These are phyloP conservation scores for Cyclopterus lumpus DNA, from an alignment of 2,797 vertebrate genomes.

Conservation along the genomic window DNA sequence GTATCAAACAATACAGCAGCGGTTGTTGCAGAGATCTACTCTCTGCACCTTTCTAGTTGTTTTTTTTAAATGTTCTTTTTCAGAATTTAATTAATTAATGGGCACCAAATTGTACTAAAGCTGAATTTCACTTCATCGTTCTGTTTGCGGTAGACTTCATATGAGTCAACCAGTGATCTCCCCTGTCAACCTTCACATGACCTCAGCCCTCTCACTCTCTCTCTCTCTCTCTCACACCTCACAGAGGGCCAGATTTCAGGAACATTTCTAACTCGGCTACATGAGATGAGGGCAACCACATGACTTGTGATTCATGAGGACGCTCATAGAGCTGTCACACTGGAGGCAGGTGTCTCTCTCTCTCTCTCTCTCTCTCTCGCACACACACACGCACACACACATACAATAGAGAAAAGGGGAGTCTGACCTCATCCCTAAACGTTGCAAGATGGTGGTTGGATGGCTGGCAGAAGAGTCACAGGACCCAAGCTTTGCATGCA, in stretches of 20 bases:
- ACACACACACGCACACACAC: slow-evolving; percentile 15
- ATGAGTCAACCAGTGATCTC: not conserved
- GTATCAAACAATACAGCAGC: not conserved
- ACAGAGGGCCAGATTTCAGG: slow-evolving; percentile 53
- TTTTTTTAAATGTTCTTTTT: too few relatives aligned
- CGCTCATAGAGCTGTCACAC: slow-evolving; percentile 97
- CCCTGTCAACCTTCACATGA: slow-evolving; percentile 39
- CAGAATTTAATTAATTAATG: not conserved
- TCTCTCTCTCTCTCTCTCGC: slow-evolving; percentile 28
- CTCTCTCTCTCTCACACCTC: not conserved
- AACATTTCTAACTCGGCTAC: slow-evolving; percentile 76
- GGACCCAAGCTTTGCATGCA: slow-evolving; percentile 71
- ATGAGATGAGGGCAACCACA: slow-evolving; percentile 87
- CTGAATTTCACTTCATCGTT: not conserved
- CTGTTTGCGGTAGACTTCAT: not conserved
- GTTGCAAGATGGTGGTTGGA: slow-evolving; percentile 85
- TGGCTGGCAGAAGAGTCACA: slow-evolving; percentile 80
- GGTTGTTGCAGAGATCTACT: not conserved
- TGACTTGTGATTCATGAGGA: slow-evolving; percentile 97
- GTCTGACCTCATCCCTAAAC: slow-evolving; percentile 94
- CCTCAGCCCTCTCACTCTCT: slow-evolving; percentile 1
- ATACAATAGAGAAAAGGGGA: slow-evolving; percentile 81
- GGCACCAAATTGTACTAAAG: not conserved
- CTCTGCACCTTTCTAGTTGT: too few relatives aligned
- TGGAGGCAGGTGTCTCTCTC: slow-evolving; percentile 90